Percentiles rank a stretch among this genome's conserved stretches.
These are phyloP conservation scores for Festucalex cinctus DNA, from an alignment of 2,113 vertebrate species.

Conservation along the genomic window DNA sequence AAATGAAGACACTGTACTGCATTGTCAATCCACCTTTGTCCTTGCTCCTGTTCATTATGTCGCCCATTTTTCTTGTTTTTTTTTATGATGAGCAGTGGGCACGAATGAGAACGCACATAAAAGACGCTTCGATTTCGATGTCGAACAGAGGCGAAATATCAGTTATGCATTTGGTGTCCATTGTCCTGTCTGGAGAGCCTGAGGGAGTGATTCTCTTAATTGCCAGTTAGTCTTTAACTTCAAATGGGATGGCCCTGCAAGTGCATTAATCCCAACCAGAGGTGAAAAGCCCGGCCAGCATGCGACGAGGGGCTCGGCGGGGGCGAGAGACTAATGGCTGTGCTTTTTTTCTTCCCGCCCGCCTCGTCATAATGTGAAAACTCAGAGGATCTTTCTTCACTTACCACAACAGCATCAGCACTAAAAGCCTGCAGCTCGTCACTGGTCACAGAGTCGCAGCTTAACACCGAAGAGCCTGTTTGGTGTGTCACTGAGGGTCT, in stretches of 20 bases:
- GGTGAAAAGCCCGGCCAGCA: slow-evolving; percentile 45
- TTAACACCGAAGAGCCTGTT: slow-evolving; percentile 45
- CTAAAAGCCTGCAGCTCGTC: slow-evolving; percentile 54
- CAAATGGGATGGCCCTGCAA: slow-evolving; percentile 55
- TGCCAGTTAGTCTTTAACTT: slow-evolving; percentile 64
- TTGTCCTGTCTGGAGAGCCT: slow-evolving; percentile 45
- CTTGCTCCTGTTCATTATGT: slow-evolving; percentile 20
- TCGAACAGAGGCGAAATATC: slow-evolving; percentile 29
- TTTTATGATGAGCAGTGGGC: slow-evolving; percentile 9
- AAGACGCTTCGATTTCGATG: slow-evolving; percentile 32
- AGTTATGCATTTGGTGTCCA: slow-evolving; percentile 47
- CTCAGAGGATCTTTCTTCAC: slow-evolving; percentile 66
- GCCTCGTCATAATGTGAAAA: slow-evolving; percentile 82
- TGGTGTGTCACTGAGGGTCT: slow-evolving; percentile 30
- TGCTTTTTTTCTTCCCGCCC: slow-evolving; percentile 71
- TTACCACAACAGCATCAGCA: slow-evolving; percentile 39
- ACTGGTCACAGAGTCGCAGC: slow-evolving; percentile 33
- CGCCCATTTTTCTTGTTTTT: slow-evolving; percentile 13
- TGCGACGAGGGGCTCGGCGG: slow-evolving; percentile 69
- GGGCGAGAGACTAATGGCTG: slow-evolving; percentile 84
- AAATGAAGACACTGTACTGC: slow-evolving; percentile 23
- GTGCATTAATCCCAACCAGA: slow-evolving; percentile 66
- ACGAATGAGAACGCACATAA: slow-evolving; percentile 5
- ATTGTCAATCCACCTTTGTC: slow-evolving; percentile 18
- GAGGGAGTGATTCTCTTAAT: slow-evolving; percentile 64